phyloP scores from a whole-genome alignment of 1,140 invertebrate species.

The Chelonus insularis region DNA sequence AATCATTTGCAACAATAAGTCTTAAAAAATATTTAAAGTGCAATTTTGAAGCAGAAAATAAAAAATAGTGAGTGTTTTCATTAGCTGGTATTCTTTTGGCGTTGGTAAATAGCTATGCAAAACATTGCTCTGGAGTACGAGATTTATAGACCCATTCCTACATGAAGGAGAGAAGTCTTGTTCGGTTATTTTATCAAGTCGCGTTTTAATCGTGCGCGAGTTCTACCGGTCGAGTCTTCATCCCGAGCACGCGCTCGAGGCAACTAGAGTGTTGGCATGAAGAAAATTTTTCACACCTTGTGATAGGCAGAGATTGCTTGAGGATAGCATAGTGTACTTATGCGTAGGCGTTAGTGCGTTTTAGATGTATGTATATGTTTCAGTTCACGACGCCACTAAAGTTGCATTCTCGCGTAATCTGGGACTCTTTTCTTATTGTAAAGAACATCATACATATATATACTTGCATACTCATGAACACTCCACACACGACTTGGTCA shows the following conservation, averaged over 20 bases:
- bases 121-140: too few species aligned
- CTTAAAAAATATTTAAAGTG: too few species aligned
- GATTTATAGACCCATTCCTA: too few species aligned
- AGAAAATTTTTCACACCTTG: conserved; percentile 14
- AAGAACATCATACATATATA: background rate
- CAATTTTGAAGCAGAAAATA: too few species aligned
- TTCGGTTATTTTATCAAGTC: background rate
- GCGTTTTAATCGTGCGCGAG: background rate
- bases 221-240: background rate
- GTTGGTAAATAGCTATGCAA: too few species aligned
- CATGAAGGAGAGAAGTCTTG: too few species aligned
- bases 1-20: too few species aligned
- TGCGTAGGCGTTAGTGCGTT: conserved; percentile 14
- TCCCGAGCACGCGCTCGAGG: conserved; percentile 1
- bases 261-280: conserved; percentile 12
- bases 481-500: too few species aligned
- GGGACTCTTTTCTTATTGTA: conserved; percentile 13
- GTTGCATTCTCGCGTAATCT: conserved; percentile 19
- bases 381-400: background rate
- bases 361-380: background rate
- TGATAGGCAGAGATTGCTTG: conserved; percentile 16
- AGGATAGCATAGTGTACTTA: conserved; percentile 4
- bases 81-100: too few species aligned
- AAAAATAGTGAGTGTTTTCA: too few species aligned
- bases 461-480: too few species aligned